phyloP scores from a whole-genome alignment of 2,113 vertebrate species.

The cat (Felis catus) region F.catus_Fca126_mat1.0 CM031414.1:77583501-77584000 shows the following conservation, averaged over 20 bases:
- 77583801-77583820: not conserved
- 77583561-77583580: not conserved
- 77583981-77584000: not conserved
- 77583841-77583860: not conserved
- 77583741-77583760: not conserved
- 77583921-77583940: not conserved
- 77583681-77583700: not conserved
- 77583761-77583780: not conserved
- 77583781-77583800: not conserved
- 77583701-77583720: not conserved
- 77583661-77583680: not conserved
- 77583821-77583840: not conserved
- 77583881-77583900: not conserved
- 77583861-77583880: not conserved
- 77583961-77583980: not conserved
- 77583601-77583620: not conserved
- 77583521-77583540: not conserved
- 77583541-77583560: not conserved
- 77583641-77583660: not conserved
- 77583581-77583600: not conserved
- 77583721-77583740: not conserved
- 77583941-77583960: not conserved
- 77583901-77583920: not conserved
- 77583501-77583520: not conserved
- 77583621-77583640: not conserved